Conservation (phyloP, 2,797 vertebrate genomes). For the Astyanax mexicanus region DNA sequence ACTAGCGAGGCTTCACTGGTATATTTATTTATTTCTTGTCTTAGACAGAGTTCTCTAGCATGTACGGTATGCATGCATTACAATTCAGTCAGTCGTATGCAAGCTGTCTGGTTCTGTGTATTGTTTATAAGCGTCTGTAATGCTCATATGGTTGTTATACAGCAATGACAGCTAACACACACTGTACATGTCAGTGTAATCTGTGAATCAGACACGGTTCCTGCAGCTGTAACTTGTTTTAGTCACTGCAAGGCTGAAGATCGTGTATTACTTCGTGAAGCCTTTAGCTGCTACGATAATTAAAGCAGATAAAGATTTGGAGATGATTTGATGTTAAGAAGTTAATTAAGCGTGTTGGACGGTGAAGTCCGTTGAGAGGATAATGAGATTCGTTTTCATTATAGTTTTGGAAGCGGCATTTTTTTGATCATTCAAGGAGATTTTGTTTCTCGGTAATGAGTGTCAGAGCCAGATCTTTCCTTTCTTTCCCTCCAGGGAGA, state of each 20-base stretch:
- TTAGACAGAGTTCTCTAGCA: too few relatives aligned
- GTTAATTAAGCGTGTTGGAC: not conserved
- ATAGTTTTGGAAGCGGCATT: not conserved
- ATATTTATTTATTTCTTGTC: too few relatives aligned
- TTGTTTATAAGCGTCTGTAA: not conserved
- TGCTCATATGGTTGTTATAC: not conserved
- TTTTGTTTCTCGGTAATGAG: not conserved
- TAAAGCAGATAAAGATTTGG: not conserved
- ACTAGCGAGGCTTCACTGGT: too few relatives aligned
- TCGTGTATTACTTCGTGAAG: not conserved
- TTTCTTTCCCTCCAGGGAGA: not conserved
- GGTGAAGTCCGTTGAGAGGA: not conserved
- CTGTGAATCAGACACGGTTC: not conserved
- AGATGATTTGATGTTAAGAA: conserved; percentile 8
- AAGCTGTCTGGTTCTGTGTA: not conserved
- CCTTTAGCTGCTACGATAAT: not conserved
- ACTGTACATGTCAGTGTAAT: not conserved
- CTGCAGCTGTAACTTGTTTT: not conserved
- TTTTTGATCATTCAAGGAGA: not conserved
- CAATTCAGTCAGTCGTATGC: too few relatives aligned
- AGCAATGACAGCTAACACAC: not conserved
- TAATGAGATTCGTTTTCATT: not conserved
- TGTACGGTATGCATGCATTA: too few relatives aligned
- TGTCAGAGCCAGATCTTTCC: too few relatives aligned
- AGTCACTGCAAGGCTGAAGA: not conserved